Base-by-base conservation (phyloP, 2,113 vertebrate genomes). In the Vicugna pacos region DNA sequence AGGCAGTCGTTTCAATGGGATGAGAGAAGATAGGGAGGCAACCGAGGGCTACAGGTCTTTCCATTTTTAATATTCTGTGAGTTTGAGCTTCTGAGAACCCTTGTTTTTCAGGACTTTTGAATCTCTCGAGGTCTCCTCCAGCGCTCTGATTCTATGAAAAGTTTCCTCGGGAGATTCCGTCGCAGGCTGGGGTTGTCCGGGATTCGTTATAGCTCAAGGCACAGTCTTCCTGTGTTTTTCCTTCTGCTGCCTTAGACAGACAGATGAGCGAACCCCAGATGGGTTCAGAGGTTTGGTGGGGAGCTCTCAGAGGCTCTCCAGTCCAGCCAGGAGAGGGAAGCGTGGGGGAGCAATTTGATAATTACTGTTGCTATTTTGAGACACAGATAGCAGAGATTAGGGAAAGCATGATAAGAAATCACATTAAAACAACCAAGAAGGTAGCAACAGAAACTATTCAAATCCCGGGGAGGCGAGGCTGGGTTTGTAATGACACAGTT, bases 341-440 rank as follows among this genome's bases (percentile, higher is more conserved):
- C 50, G n/a, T 54, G 75, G 85, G 52, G 50, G 30, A 93, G 26
- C 1, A 13, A 85, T 77, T 56, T 77, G 95, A 88, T 93, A 84
- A 92, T 97, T 70, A 83, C 80, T 50, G 95, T 67, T 87, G 54
- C 84, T 97, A 54, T 96, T 97, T 89, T 80, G 50, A 98, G 94
- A 77, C n/a, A 38, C 84, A 79, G 85, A 95, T 70, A 85, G 92
- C 64, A 87, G 52, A 91, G 77, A 87, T 16, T 30, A 62, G 48
- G 81, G 70, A 46, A 77, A 88, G 17, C 22, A 10, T 11, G 81
- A 89, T 82, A 62, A 92, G 80, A 92, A 97, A 65, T 89, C 85
- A 67, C 28, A 72, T 83, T 77, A 83, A 75, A 81, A 67, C 84
- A 65, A 87, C n/a, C 10, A 46, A 88, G 52, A 82, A 73, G 32